phyloP scores from a whole-genome alignment of 2,797 vertebrate genomes.

The Melanitta fusca region DNA sequence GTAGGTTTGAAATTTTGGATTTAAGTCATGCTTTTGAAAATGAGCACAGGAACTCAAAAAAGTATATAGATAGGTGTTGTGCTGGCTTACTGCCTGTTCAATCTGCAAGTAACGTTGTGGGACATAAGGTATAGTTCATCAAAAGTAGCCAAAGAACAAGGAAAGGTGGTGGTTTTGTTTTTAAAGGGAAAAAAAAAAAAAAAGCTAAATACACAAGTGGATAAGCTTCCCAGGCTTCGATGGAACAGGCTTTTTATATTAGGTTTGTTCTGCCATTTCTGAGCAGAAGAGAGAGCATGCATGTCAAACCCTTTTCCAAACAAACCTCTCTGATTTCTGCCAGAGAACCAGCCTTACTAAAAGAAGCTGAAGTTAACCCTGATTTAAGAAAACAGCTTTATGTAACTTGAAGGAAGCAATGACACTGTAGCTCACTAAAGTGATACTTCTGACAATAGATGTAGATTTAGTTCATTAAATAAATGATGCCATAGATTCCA shows the following conservation, averaged over 20 bases:
- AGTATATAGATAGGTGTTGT: background rate
- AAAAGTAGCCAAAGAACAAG: background rate
- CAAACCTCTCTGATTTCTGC: conserved; percentile 37
- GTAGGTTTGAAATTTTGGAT: background rate
- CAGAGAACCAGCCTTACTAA: conserved; percentile 16
- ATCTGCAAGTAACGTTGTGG: background rate
- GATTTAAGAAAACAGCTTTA: background rate
- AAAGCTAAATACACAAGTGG: background rate
- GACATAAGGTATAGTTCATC: background rate
- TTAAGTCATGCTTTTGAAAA: background rate
- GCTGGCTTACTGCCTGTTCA: background rate
- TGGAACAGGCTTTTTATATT: conserved; percentile 22
- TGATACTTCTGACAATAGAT: background rate
- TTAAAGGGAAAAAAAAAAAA: background rate
- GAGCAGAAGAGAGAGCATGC: conserved; percentile 19
- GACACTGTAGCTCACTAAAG: background rate
- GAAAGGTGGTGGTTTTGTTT: background rate
- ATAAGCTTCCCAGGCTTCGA: conserved; percentile 41
- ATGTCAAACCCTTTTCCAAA: conserved; percentile 66
- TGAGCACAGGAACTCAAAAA: background rate
- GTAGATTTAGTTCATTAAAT: background rate
- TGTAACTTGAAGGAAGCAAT: background rate
- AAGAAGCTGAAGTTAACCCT: conserved; percentile 20
- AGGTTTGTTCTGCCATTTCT: conserved; percentile 53
- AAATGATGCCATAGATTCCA: background rate